Base-by-base conservation (phyloP, 2,113 vertebrate species). In the Gymnogyps californianus region DNA sequence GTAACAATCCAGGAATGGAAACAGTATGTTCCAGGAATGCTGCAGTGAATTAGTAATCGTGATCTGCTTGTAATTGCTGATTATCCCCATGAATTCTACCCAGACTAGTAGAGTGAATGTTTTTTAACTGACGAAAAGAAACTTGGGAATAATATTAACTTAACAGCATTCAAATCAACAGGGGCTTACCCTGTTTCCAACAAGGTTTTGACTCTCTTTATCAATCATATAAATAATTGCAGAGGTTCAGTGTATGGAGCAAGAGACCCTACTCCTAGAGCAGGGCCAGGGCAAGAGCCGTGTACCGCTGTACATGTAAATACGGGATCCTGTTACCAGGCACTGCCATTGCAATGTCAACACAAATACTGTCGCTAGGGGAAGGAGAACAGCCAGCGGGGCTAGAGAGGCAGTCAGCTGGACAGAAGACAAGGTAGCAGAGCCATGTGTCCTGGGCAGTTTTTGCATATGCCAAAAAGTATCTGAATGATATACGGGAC, bases 1-100 rank as follows among this genome's bases (percentile, higher is more conserved):
- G 28, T 65, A 96, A 96, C 85, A 94, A 95, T 91, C 69, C 93
- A 92, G 81, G 61, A 97, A 94, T 82, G 89, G 92, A 96, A 94
- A 89, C 74, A 79, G 44, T 49, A 44, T 69, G 52, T 95, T 94
- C 83, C 69, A 93, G 40, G 87, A 93, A 87, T 46, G 87, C 59
- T 69, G 65, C 57, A 78, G 87, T 87, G 78, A 89, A 94, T 92
- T 69, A 93, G 54, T 65, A 95, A 96, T 72, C 4, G 5, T 61
- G 74, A 96, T 83, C 80, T 87, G 49, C 90, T 89, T 96, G 83
- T 79, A 97, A 96, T 76, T 92, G 83, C 87, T 31, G 49, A 87
- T 93, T 84, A 91, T 67, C 38, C 16, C 57, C 44, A 44, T 49
- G 59, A 94, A 81, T 84, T 95, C 40, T 62, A 87, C 62, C 54